A percentile compares a stretch with the other conserved stretches of the same genome.
phyloP scores from a whole-genome alignment of 2,113 vertebrate genomes.

The Tupaia chinensis region DNA sequence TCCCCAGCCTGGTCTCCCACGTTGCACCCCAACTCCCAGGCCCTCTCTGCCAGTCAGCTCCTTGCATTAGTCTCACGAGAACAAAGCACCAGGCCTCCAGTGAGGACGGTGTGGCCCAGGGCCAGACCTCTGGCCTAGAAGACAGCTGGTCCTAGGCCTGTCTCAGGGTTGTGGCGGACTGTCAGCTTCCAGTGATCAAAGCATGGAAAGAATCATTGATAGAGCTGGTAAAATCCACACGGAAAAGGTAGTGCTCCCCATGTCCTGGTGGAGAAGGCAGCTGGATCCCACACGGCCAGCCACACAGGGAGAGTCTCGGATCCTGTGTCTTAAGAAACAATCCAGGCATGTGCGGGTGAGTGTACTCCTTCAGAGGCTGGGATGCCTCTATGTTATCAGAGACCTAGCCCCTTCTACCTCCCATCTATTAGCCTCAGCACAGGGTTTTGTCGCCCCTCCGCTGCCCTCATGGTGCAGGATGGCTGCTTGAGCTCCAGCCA shows the following conservation, averaged over 20 bases:
- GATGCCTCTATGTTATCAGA: neutral
- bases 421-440: neutral
- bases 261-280: no score
- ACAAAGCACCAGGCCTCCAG: neutral
- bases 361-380: neutral
- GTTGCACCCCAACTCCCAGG: neutral
- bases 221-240: no score
- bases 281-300: no score
- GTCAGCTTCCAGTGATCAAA: neutral
- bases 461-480: no score
- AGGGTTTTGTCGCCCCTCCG: neutral
- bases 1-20: neutral
- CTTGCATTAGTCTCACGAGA: neutral
- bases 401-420: neutral
- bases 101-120: neutral
- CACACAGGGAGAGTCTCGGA: no score
- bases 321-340: no score
- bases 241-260: no score
- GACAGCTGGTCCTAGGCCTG: neutral
- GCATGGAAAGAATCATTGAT: neutral
- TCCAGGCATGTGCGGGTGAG: no score
- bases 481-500: neutral
- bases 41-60: neutral
- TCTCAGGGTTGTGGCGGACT: neutral
- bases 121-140: neutral